phyloP scores from a whole-genome alignment of 2,797 vertebrate species.

The Jordanella pulchra region DNA sequence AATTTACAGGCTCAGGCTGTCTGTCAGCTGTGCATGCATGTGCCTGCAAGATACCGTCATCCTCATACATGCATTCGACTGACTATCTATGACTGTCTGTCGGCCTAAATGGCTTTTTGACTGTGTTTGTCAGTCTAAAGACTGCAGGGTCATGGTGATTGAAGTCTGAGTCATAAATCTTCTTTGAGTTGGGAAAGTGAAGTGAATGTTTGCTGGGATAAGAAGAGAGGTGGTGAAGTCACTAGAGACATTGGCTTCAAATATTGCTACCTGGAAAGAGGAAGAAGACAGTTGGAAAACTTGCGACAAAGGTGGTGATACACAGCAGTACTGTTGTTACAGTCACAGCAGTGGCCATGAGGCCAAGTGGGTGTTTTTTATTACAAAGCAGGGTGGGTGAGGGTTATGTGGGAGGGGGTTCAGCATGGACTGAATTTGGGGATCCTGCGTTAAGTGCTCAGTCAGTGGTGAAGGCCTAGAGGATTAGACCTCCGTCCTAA shows the following conservation, averaged over 20 bases:
- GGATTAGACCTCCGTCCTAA: conserved; percentile 67
- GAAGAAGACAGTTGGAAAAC: not conserved
- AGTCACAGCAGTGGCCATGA: conserved; percentile 33
- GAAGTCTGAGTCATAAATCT: conserved; percentile 70
- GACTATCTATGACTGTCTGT: conserved; percentile 49
- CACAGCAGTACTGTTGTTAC: conserved; percentile 36
- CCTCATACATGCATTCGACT: conserved; percentile 28
- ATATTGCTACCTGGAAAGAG: conserved; percentile 30
- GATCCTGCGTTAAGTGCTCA: conserved; percentile 75
- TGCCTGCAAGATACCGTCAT: conserved; percentile 35
- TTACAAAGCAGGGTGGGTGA: conserved; percentile 40
- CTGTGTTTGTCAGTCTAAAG: conserved; percentile 46
- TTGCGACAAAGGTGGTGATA: conserved; percentile 51
- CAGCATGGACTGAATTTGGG: conserved; percentile 55
- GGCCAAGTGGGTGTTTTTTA: conserved; percentile 31
- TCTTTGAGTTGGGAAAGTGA: conserved; percentile 52
- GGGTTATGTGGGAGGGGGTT: conserved; percentile 46
- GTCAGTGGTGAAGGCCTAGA: conserved; percentile 70
- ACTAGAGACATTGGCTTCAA: conserved; percentile 44
- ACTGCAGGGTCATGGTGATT: conserved; percentile 37
- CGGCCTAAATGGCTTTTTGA: conserved; percentile 43
- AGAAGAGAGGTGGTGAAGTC: conserved; percentile 51
- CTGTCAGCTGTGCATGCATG: conserved; percentile 41
- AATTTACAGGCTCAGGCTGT: conserved; percentile 40
- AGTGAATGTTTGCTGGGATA: conserved; percentile 42